A percentile compares a stretch with the other conserved stretches of the same genome.
These are phyloP conservation scores for Trachelipus rathkii DNA, from an alignment of 1,140 invertebrate genomes.

Conservation along the genomic window DNA sequence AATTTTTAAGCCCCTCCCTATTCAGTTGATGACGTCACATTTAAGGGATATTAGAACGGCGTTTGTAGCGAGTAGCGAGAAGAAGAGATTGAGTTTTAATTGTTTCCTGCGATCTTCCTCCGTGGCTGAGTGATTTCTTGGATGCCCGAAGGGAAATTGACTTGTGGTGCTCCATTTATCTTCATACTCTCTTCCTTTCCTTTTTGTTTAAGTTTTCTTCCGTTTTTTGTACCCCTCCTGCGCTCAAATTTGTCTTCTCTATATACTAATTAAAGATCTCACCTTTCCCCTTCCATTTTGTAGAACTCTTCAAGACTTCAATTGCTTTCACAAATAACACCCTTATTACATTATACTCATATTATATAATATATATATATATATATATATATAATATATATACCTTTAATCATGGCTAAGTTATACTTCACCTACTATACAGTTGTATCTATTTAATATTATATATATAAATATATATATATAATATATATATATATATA, in stretches of 20 bases:
- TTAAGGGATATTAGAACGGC: too few species aligned
- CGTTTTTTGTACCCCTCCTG: neutral
- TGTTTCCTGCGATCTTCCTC: neutral
- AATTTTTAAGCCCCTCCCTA: neutral
- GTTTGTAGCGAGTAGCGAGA: neutral
- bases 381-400: too few species aligned
- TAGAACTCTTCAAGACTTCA: neutral
- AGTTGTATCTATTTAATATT: too few species aligned
- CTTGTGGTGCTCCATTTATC: neutral
- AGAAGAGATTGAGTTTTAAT: neutral
- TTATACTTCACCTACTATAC: too few species aligned
- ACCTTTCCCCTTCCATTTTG: neutral
- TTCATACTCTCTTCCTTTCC: neutral
- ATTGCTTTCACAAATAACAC: too few species aligned
- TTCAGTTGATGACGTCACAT: neutral
- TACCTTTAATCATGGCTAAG: too few species aligned
- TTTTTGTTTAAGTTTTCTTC: slow-evolving; percentile 12
- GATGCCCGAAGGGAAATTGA: neutral
- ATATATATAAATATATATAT: too few species aligned
- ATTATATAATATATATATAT: too few species aligned
- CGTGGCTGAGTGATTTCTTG: neutral
- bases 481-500: neutral
- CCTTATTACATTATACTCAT: too few species aligned
- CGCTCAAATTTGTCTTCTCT: neutral
- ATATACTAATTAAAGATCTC: neutral